Percentiles rank a stretch among this genome's conserved stretches.
Evolutionary conservation across 2,797 vertebrate genomes (phyloP).

Genomic region (Darevskia mixta): DNA sequence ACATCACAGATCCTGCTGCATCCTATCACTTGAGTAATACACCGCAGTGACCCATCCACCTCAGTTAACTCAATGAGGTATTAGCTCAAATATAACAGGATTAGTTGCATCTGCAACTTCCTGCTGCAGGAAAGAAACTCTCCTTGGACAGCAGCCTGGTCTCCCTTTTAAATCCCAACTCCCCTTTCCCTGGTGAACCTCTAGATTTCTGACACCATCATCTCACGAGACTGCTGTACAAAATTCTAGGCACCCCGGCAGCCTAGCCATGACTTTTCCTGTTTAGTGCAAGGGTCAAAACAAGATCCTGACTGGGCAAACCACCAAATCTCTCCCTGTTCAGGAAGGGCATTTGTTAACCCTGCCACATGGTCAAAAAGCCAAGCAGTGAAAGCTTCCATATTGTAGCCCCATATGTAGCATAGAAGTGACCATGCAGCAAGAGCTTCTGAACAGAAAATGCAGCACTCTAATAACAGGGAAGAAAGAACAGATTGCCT

Average conservation of each 20-base stretch:
- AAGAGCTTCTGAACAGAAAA: background rate
- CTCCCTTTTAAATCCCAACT: background rate
- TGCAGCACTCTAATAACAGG: background rate
- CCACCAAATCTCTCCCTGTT: background rate
- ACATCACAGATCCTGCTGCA: background rate
- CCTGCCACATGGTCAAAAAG: background rate
- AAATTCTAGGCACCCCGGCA: background rate
- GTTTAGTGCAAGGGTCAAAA: background rate
- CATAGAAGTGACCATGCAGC: background rate
- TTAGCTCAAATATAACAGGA: background rate
- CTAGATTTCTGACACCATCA: background rate
- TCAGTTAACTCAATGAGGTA: background rate
- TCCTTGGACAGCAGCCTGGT: background rate
- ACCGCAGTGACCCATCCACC: background rate
- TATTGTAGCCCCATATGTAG: background rate
- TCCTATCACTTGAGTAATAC: background rate
- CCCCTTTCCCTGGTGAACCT: background rate
- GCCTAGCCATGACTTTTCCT: background rate
- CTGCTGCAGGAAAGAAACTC: background rate
- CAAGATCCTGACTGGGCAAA: background rate
- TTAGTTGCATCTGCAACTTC: background rate
- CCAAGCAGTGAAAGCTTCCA: background rate
- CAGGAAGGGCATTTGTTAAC: background rate
- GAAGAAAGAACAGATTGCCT: constrained; percentile 27
- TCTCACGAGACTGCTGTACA: no score